Evolutionary conservation across 2,888 invertebrate species (phyloP), one percentile per base, ranked within the genome.

Genomic region (Apeira syringaria): DNA sequence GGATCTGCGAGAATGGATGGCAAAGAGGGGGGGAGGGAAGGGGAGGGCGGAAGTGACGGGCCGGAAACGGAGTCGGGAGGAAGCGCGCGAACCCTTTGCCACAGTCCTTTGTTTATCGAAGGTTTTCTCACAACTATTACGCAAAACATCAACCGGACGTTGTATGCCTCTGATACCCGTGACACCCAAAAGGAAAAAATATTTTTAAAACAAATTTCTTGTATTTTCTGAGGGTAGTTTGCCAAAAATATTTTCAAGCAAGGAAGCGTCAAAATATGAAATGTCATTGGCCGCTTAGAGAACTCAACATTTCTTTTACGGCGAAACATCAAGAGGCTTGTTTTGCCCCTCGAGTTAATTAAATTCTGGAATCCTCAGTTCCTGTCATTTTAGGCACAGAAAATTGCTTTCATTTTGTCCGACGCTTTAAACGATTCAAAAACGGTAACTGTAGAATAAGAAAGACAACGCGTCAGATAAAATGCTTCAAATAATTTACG

Each of bases 1-100:
- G 63, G 50, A 64, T 56, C 50, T 56, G 38, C 42, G 56, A 55
- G 56, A 49, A 51, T n/a, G n/a, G n/a, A n/a, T n/a, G n/a, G n/a
- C n/a, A n/a, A n/a, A 51, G 47, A 43, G 46, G 41, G 40, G 46
- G 43, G 43, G 41, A 37, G 39, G 50, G 47, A 54, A 49, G 47
- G 56, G 52, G 52, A 48, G 6, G 43, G 13, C 53, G 69, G 70
- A 71, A 71, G 71, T 64, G 68, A 59, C 67, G 68, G 70, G 63
- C 72, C 82, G 86, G 85, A 83, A 82, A 72, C 79, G 64, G 65
- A 71, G 73, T 54, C 78, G 79, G 70, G 70, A 81, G 85, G 85
- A 84, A 80, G 72, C 70, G 66, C 69, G 65, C 63, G 69, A 79
- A 80, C 83, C 85, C 83, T 83, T 85, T 80, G 74, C 68, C 68